Evolutionary conservation across 2,888 invertebrate species (phyloP).

Genomic region (Trissolcus brochymenae): DNA sequence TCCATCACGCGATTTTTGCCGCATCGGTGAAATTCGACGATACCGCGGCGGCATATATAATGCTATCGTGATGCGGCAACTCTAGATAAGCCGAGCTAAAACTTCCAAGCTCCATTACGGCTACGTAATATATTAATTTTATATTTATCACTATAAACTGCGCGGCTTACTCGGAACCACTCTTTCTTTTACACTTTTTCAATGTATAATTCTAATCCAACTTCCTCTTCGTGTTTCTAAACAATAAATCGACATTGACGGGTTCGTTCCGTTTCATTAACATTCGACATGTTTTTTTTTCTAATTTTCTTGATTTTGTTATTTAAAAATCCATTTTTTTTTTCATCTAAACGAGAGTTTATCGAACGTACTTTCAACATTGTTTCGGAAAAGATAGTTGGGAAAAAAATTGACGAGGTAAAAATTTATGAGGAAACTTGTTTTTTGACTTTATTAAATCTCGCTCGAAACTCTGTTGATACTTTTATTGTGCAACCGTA

Average conservation of each 20-base stretch:
- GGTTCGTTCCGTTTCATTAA: not conserved
- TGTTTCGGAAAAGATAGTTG: too few relatives aligned
- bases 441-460: not conserved
- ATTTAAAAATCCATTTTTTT: too few relatives aligned
- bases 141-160: conserved; percentile 25
- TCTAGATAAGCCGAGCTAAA: conserved; percentile 39
- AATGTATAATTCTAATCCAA: too few relatives aligned
- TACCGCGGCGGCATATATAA: conserved; percentile 46
- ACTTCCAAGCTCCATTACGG: conserved; percentile 17
- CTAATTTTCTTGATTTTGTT: too few relatives aligned
- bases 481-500: not conserved
- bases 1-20: conserved; percentile 56
- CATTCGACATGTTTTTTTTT: too few relatives aligned
- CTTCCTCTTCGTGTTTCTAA: too few relatives aligned
- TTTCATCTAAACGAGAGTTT: too few relatives aligned
- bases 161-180: conserved; percentile 22
- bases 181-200: not conserved
- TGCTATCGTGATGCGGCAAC: conserved; percentile 45
- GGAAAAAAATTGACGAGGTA: too few relatives aligned
- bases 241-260: too few relatives aligned
- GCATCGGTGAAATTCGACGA: conserved; percentile 59
- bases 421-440: conserved; percentile 1
- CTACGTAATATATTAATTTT: conserved; percentile 39
- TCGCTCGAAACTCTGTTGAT: too few relatives aligned
- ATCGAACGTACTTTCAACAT: too few relatives aligned